These are phyloP conservation scores for Epizoanthus illoricatus DNA, from an alignment of 92 coral and sea anemone genomes.

Conservation along the genomic window DNA sequence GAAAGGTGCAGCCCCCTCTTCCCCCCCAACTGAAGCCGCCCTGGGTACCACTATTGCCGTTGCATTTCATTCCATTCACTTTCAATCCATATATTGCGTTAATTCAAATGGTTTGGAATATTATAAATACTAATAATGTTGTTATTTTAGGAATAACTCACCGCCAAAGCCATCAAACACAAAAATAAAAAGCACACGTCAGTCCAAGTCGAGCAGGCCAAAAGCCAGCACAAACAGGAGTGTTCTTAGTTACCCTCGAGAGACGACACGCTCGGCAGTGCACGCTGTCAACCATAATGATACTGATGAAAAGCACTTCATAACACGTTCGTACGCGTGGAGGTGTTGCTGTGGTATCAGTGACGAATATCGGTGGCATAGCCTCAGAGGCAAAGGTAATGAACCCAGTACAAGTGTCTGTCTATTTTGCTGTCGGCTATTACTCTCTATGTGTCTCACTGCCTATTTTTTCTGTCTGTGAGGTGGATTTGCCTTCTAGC, in stretches of 20 bases:
- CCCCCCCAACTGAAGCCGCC: too few relatives aligned
- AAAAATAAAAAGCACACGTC: not conserved
- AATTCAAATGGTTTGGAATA: too few relatives aligned
- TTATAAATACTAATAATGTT: too few relatives aligned
- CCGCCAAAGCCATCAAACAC: conserved; percentile 20
- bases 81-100: too few relatives aligned
- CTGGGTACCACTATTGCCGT: too few relatives aligned
- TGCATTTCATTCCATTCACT: too few relatives aligned
- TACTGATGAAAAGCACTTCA: not conserved
- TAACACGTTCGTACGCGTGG: conserved; percentile 2
- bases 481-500: not conserved
- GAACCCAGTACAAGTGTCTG: too few relatives aligned
- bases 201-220: not conserved
- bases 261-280: not conserved
- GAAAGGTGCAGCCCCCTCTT: too few relatives aligned
- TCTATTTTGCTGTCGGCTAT: not conserved
- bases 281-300: not conserved
- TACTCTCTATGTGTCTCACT: not conserved
- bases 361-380: conserved; percentile 24
- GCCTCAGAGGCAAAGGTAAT: conserved; percentile 27
- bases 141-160: conserved; percentile 16
- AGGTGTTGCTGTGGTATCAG: conserved; percentile 16
- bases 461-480: not conserved
- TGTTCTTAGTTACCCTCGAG: conserved; percentile 25
- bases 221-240: not conserved